Percentiles rank a stretch among this genome's conserved stretches.
phyloP scores from a whole-genome alignment of 2,113 vertebrate species.

The Cranoglanis bouderius region DNA sequence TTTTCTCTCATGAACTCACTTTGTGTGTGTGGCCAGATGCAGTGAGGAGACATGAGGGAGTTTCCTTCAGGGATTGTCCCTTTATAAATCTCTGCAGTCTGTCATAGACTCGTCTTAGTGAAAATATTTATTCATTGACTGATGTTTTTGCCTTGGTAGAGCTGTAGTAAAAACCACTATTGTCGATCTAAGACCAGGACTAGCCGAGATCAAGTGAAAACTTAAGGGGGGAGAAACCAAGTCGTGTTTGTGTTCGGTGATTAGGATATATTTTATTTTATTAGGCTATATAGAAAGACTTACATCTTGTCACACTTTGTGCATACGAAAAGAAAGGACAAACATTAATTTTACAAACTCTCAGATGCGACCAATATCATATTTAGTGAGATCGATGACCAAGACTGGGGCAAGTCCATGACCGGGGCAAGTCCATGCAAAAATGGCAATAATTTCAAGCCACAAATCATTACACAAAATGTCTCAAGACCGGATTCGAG shows the following conservation, averaged over 20 bases:
- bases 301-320: neutral
- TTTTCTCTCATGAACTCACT: neutral
- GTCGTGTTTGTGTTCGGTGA: neutral
- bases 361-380: neutral
- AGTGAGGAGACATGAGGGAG: neutral
- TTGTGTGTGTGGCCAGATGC: neutral
- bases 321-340: neutral
- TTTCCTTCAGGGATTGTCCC: neutral
- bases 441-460: neutral
- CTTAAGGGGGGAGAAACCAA: neutral
- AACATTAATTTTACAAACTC: neutral
- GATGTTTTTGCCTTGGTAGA: neutral
- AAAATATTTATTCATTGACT: neutral
- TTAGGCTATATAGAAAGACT: no score
- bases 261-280: neutral
- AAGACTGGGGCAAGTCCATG: no score
- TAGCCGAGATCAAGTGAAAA: neutral
- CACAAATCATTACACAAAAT: neutral
- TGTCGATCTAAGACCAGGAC: neutral
- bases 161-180: neutral
- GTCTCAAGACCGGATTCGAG: neutral
- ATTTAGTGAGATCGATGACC: neutral
- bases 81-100: conserved; percentile 22
- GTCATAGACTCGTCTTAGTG: conserved; percentile 3
- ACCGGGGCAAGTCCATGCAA: neutral